Evolutionary conservation across 2,888 invertebrate genomes (phyloP).

Genomic region (Chorisops tibialis): DNA sequence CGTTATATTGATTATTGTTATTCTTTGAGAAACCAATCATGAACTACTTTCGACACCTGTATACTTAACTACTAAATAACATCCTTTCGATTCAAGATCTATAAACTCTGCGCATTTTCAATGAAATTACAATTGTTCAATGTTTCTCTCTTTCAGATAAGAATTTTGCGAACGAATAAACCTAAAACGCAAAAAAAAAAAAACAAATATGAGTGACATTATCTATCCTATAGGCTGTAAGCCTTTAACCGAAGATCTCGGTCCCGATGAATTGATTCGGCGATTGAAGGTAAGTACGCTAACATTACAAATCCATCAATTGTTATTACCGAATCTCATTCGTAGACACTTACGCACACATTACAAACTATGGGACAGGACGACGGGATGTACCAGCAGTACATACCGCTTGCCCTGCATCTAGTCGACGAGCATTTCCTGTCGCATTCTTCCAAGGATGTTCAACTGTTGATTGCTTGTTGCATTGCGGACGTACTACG

Average conservation of each 20-base stretch:
- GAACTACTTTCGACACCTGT: too few species aligned
- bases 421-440: constrained; percentile 91
- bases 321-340: too few species aligned
- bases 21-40: too few species aligned
- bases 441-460: constrained; percentile 85
- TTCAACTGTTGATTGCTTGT: constrained; percentile 91
- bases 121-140: too few species aligned
- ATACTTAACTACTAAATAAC: too few species aligned
- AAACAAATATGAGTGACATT: constrained; percentile 70
- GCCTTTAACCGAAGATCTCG: constrained; percentile 90
- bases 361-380: constrained; percentile 96
- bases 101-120: too few species aligned
- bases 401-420: constrained; percentile 87
- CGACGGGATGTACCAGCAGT: constrained; percentile 89
- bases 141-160: neutral
- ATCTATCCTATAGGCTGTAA: constrained; percentile 93
- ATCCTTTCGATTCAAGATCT: too few species aligned
- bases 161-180: neutral
- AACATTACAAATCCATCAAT: too few species aligned
- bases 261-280: constrained; percentile 92
- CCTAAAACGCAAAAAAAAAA: too few species aligned
- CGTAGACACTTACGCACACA: constrained; percentile 84
- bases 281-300: constrained; percentile 75
- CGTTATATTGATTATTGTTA: too few species aligned
- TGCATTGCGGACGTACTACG: constrained; percentile 96